A percentile compares a stretch with the other conserved stretches of the same genome.
phyloP scores from a whole-genome alignment of 2,113 vertebrate species.

The Saguinus imperator region DNA sequence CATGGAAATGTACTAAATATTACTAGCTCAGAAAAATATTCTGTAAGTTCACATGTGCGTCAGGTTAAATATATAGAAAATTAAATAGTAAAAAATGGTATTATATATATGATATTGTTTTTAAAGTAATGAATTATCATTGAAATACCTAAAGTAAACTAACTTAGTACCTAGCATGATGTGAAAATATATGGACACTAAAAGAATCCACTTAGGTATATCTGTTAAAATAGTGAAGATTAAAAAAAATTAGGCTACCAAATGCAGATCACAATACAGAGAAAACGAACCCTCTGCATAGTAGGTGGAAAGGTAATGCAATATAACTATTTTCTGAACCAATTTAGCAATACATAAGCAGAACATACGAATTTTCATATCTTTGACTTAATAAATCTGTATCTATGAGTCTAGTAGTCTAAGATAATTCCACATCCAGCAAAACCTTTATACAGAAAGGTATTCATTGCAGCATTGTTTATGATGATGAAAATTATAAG shows the following conservation, averaged over 20 bases:
- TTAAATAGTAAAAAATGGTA: slow-evolving; percentile 7
- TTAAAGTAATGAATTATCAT: slow-evolving; percentile 31
- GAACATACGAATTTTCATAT: slow-evolving; percentile 16
- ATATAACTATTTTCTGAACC: slow-evolving; percentile 26
- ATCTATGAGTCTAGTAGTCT: neutral
- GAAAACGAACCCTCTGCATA: neutral
- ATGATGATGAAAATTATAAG: slow-evolving; percentile 42
- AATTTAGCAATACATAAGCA: slow-evolving; percentile 39
- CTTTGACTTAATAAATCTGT: slow-evolving; percentile 31
- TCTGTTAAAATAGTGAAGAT: neutral
- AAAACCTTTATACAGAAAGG: slow-evolving; percentile 25
- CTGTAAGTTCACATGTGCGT: slow-evolving; percentile 21
- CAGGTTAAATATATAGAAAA: neutral
- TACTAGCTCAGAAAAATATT: slow-evolving; percentile 47
- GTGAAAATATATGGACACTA: slow-evolving; percentile 8
- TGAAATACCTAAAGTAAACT: slow-evolving; percentile 46
- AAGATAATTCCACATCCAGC: neutral
- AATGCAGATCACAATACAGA: neutral
- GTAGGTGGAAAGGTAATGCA: neutral
- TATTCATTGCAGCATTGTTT: slow-evolving; percentile 3
- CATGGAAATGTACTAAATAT: slow-evolving; percentile 33
- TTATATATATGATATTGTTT: neutral
- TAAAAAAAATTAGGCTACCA: neutral
- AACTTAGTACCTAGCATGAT: neutral
- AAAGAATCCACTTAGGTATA: slow-evolving; percentile 28